Evolutionary conservation across 2,888 invertebrate species (phyloP), one percentile per base, ranked within the genome.

Genomic region (Cantharis flavilabris): DNA sequence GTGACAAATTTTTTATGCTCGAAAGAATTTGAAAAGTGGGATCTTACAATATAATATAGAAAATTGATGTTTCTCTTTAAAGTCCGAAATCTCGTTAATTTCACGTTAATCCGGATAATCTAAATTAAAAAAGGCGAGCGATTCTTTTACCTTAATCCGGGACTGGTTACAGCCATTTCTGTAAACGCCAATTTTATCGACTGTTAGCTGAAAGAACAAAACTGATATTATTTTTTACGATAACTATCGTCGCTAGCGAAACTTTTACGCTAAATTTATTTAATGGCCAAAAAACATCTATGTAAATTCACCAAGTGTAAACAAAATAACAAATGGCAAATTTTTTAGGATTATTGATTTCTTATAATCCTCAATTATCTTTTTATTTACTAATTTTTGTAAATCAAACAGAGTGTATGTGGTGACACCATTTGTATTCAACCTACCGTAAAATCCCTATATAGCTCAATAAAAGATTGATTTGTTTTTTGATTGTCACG

Each of bases 401-500:
- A 67, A 33, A 72, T 23, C 33, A 76, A 74, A 75, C 73, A 75
- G 72, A n/a, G 26, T 30, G 16, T 18, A 33, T 64, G 26, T 23
- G 23, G 69, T 71, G 70, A 72, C 69, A 71, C 71, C 71, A 81
- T 81, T 79, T 69, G 64, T 71, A 71, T 64, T 63, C 72, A 73
- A 10, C 75, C 72, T 77, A 76, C 79, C 83, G 81, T 83, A 80
- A 80, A 82, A 81, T 79, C 81, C 83, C 82, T 82, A 80, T 76
- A 79, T 80, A 80, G 76, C 80, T 78, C 81, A 79, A 81, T 81
- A 79, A 78, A 79, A 82, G 81, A 82, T 82, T 80, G 79, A 81
- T 82, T 81, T 82, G 80, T 80, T 82, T 83, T 81, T 81, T 75
- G 77, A 80, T 80, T 77, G 82, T 82, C 83, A 82, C 82, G 83